Percentiles rank a stretch among this genome's conserved stretches.
These are phyloP conservation scores for Amphipyra berbera DNA, from an alignment of 2,888 invertebrate genomes.

Conservation along the genomic window DNA sequence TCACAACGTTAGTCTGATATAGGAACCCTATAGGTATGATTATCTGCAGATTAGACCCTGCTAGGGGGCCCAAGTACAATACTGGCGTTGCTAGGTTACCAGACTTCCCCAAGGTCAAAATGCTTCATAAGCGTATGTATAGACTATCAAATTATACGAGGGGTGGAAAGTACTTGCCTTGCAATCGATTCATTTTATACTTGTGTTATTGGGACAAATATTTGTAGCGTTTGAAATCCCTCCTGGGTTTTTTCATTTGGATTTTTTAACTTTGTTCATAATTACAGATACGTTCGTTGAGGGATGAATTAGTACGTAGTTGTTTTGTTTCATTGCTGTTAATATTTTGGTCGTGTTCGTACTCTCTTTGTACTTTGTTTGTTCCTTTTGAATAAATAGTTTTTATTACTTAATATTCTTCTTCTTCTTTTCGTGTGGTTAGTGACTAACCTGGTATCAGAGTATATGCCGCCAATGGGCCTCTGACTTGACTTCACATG, in stretches of 20 bases:
- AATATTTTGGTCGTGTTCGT: constrained; percentile 11
- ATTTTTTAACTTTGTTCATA: constrained; percentile 43
- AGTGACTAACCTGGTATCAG: no score
- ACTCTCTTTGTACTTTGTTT: background rate
- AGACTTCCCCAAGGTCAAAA: constrained; percentile 86
- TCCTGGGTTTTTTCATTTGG: constrained; percentile 34
- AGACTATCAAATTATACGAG: constrained; percentile 75
- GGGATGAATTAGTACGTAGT: constrained; percentile 31
- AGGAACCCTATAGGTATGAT: constrained; percentile 85
- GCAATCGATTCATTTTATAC: constrained; percentile 72
- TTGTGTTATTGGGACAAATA: constrained; percentile 64
- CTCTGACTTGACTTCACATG: no score
- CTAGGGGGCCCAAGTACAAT: constrained; percentile 83
- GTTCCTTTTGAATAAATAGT: background rate
- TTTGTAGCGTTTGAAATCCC: constrained; percentile 56
- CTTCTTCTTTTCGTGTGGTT: no score
- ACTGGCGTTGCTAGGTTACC: constrained; percentile 86
- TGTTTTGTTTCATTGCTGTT: constrained; percentile 32
- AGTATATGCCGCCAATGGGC: no score
- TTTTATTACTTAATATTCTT: no score
- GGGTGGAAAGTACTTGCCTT: constrained; percentile 65
- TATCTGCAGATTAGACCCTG: constrained; percentile 80
- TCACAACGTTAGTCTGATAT: constrained; percentile 66
- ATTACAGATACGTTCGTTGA: constrained; percentile 41
- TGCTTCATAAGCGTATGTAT: constrained; percentile 78